Evolutionary conservation across 2,113 vertebrate genomes (phyloP).

Genomic region (Phaethornis superciliosus): DNA sequence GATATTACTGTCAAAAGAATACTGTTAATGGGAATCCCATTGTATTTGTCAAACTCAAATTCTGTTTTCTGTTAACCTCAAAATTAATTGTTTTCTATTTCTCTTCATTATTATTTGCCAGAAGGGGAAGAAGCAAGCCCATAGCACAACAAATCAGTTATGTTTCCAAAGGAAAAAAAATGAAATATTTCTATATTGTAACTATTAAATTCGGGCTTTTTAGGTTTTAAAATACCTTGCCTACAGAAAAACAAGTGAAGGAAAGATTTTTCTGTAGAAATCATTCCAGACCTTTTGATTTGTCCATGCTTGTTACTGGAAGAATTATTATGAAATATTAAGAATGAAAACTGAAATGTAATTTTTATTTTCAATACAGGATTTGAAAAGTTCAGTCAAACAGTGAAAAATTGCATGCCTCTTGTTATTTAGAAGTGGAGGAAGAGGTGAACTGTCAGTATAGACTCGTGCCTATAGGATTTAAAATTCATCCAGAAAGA

Average conservation of each 20-base stretch:
- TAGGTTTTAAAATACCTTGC: not conserved
- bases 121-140: not conserved
- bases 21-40: not conserved
- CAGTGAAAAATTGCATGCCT: not conserved
- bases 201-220: not conserved
- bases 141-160: not conserved
- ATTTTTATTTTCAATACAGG: not conserved
- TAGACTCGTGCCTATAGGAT: not conserved
- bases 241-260: not conserved
- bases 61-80: not conserved
- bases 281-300: not conserved
- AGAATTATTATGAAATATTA: not conserved
- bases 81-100: not conserved
- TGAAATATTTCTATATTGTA: not conserved
- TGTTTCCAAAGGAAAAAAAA: not conserved
- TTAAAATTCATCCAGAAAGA: not conserved
- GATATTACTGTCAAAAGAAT: not conserved
- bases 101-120: not conserved
- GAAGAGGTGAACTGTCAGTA: not conserved
- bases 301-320: not conserved
- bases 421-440: not conserved
- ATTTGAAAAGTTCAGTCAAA: not conserved
- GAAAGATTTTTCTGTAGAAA: not conserved
- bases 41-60: not conserved
- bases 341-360: not conserved